phyloP scores from a whole-genome alignment of 1,140 invertebrate genomes.

The Danaus melanippus region DNA sequence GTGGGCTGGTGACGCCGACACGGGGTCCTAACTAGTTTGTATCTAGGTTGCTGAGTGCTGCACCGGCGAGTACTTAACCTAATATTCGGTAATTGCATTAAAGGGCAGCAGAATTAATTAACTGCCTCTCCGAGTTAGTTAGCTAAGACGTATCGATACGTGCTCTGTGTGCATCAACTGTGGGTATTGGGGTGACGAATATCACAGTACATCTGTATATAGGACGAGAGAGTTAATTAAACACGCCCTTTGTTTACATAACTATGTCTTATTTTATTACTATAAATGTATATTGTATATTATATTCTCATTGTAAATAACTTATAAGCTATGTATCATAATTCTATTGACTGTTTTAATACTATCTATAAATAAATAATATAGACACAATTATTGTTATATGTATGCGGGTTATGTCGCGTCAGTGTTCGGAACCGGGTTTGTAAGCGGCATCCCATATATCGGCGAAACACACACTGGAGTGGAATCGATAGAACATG shows the following conservation, averaged over 20 bases:
- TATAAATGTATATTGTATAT: constrained; percentile 18
- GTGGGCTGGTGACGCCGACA: too few species aligned
- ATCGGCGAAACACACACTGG: constrained; percentile 86
- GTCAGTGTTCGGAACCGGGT: constrained; percentile 58
- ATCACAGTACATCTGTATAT: constrained; percentile 1
- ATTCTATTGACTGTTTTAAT: not conserved
- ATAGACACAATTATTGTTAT: constrained; percentile 4
- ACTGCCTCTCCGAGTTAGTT: constrained; percentile 44
- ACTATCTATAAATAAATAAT: constrained; percentile 1
- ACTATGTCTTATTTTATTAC: constrained; percentile 3
- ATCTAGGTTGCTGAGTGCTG: constrained; percentile 49
- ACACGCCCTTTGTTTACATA: not conserved
- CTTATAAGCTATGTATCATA: not conserved
- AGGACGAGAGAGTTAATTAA: not conserved
- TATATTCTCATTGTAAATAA: constrained; percentile 4
- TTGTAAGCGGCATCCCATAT: constrained; percentile 89
- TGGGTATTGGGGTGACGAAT: constrained; percentile 7
- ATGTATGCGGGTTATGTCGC: too few species aligned
- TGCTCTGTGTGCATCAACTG: constrained; percentile 34
- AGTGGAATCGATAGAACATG: constrained; percentile 90
- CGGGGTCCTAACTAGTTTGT: constrained; percentile 53
- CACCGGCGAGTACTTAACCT: constrained; percentile 63
- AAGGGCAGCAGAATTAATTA: constrained; percentile 55
- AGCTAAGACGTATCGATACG: constrained; percentile 49
- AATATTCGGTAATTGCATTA: constrained; percentile 66